Evolutionary conservation across 2,797 vertebrate species (phyloP).

Genomic region (Ptychadena robeensis): DNA sequence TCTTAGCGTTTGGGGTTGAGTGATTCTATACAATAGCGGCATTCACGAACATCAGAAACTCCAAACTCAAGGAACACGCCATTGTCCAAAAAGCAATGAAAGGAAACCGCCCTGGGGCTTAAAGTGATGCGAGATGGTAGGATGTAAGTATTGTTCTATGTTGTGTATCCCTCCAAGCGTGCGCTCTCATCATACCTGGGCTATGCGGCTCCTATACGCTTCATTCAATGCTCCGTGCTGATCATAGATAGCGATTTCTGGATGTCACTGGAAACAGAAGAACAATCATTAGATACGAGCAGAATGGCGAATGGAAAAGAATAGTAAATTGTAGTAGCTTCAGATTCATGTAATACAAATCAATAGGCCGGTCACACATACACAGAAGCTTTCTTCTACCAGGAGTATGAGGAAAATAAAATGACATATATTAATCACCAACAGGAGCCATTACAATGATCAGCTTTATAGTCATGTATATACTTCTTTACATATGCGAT

Average conservation of each 20-base stretch:
- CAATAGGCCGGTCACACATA: background rate
- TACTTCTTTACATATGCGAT: too few species aligned
- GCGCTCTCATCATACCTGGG: slow-evolving; percentile 6
- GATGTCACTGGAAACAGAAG: background rate
- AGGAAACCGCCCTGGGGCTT: background rate
- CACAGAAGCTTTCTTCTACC: background rate
- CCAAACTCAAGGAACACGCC: background rate
- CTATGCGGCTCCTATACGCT: background rate
- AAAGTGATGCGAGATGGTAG: background rate
- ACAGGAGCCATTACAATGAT: too few species aligned
- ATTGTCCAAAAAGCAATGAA: background rate
- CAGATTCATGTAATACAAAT: background rate
- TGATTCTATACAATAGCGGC: background rate
- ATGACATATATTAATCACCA: too few species aligned
- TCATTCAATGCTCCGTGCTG: slow-evolving; percentile 18
- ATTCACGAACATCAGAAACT: background rate
- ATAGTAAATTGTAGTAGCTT: background rate
- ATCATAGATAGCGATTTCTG: background rate
- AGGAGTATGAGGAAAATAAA: too few species aligned
- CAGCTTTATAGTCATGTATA: too few species aligned
- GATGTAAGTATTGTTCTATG: background rate
- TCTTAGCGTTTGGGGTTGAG: background rate
- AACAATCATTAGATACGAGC: background rate
- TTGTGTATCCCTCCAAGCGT: background rate
- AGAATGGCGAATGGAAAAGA: background rate